Percentiles rank a stretch among this genome's conserved stretches.
Conservation (phyloP, 2,797 vertebrate species). For the Rhinichthys osculus region DNA sequence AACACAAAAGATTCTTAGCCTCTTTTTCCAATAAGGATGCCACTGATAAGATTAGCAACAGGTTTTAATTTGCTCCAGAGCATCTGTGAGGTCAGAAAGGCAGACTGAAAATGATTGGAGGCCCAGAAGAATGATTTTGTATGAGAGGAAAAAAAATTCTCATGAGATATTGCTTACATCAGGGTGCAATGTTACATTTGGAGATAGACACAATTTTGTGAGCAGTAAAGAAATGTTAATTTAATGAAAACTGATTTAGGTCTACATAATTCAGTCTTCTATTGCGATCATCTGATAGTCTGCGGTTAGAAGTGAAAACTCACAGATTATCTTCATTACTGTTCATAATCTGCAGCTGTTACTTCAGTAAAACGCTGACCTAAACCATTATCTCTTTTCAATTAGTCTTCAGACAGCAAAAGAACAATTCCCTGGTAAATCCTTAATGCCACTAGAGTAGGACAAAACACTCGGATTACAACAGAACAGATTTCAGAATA, state of each 20-base stretch:
- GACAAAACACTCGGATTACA: slow-evolving; percentile 33
- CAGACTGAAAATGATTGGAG: slow-evolving; percentile 1
- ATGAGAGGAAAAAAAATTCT: not conserved
- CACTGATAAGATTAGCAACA: not conserved
- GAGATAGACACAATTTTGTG: not conserved
- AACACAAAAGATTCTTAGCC: slow-evolving; percentile 36
- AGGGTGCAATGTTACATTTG: not conserved
- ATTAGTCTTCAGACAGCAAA: slow-evolving; percentile 31
- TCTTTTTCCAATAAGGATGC: slow-evolving; percentile 1
- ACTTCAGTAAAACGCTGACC: slow-evolving; percentile 14
- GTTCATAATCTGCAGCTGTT: slow-evolving; percentile 35
- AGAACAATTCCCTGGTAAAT: slow-evolving; percentile 45
- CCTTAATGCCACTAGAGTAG: not conserved
- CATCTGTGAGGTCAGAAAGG: slow-evolving; percentile 13
- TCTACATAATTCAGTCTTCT: not conserved
- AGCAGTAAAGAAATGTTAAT: not conserved
- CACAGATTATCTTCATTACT: not conserved
- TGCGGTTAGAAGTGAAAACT: not conserved
- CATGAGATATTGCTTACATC: not conserved
- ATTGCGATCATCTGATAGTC: not conserved
- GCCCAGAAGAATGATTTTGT: not conserved
- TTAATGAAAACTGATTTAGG: not conserved
- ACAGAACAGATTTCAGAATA: slow-evolving; percentile 27
- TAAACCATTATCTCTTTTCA: slow-evolving; percentile 9
- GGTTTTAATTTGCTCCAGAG: slow-evolving; percentile 23